phyloP scores from a whole-genome alignment of 1,140 invertebrate species.

The Drosophila sucinea region DNA sequence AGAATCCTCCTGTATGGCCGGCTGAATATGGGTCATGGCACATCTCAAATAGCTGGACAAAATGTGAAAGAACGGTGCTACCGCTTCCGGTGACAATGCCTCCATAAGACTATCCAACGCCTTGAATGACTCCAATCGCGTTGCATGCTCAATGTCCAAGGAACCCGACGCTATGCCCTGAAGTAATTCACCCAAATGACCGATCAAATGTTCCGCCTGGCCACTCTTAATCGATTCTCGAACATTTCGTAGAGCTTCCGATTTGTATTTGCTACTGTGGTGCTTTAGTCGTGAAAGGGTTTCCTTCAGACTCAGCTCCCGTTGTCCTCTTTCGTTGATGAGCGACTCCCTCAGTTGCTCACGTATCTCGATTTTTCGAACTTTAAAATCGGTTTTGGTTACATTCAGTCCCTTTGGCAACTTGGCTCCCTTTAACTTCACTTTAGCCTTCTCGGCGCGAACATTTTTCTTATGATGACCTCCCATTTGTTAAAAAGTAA shows the following conservation, averaged over 20 bases:
- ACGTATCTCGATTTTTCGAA: conserved; percentile 92
- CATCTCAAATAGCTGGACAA: conserved; percentile 91
- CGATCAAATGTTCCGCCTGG: conserved; percentile 81
- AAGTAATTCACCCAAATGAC: conserved; percentile 87
- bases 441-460: conserved; percentile 90
- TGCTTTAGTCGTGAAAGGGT: conserved; percentile 90
- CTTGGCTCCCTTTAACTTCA: conserved; percentile 89
- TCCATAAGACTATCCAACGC: conserved; percentile 87
- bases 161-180: conserved; percentile 88
- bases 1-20: conserved; percentile 91
- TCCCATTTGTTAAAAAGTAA: conserved; percentile 42
- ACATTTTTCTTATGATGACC: conserved; percentile 88
- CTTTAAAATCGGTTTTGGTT: conserved; percentile 94
- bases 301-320: conserved; percentile 90
- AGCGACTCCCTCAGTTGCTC: conserved; percentile 89
- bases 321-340: conserved; percentile 85
- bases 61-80: conserved; percentile 89
- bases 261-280: conserved; percentile 89
- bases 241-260: conserved; percentile 88
- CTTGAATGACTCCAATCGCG: conserved; percentile 88
- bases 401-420: conserved; percentile 92
- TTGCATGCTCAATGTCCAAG: conserved; percentile 88
- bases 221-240: conserved; percentile 87
- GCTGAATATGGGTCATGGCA: conserved; percentile 93
- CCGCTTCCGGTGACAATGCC: conserved; percentile 83